Base-by-base conservation (phyloP, 2,797 vertebrate genomes). In the Oreochromis mossambicus region DNA sequence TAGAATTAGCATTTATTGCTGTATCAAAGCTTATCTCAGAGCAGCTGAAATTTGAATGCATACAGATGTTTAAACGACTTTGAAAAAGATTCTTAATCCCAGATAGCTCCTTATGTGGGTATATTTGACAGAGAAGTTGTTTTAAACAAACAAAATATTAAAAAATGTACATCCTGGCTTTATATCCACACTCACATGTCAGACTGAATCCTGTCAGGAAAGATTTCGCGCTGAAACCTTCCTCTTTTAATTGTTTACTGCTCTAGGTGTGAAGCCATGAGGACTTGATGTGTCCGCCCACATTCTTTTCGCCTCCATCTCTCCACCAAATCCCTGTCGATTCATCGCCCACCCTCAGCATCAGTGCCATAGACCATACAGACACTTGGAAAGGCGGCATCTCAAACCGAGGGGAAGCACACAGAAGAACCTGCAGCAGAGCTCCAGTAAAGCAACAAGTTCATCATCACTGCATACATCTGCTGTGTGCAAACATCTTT, bases 211-310 rank as follows among this genome's bases (percentile, higher is more conserved):
- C n/a, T 51, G n/a, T 77, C 38, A 34, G 79, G 48, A 38, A 34
- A 3, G 0, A 29, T 66, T 50, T 68, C 2, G 34, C 3, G 3
- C 50, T 81, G 9, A 82, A 86, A 56, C 63, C 9, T 66, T 76
- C 10, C 61, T 92, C 38, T 92, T 55, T 82, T 63, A 88, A 38
- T 82, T 79, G 14, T 88, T 88, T 86, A 51, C 84, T 80, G 26
- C 91, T 94, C 11, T 88, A 96, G 95, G 89, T 96, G 95, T 91
- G 95, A 95, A 5, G 91, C 89, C 82, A 76, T 86, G 76, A 95
- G 88, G 85, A 94, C 93, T 63, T 95, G 93, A 95, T 66, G 79
- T 56, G 54, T 85, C 81, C 19, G 1, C 13, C 80, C 58, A 56
- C 82, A 24, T 90, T 43, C 29, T 50, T 80, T 75, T 80, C 77